These are phyloP conservation scores for Etheostoma cragini DNA, from an alignment of 2,113 vertebrate species.

Conservation along the genomic window DNA sequence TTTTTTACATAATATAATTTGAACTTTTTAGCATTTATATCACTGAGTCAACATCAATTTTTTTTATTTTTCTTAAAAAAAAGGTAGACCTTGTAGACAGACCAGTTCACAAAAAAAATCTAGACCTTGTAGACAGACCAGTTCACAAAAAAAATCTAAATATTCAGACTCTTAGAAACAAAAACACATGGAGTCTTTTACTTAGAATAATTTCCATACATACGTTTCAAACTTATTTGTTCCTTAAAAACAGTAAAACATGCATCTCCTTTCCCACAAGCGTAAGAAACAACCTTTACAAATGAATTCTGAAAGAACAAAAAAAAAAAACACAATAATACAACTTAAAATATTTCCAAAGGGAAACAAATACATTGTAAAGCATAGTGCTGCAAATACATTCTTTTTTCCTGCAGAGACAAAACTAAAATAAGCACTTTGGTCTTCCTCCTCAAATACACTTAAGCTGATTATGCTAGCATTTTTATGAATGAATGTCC, in stretches of 20 bases:
- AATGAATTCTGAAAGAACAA: slow-evolving; percentile 42
- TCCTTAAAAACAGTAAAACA: slow-evolving; percentile 59
- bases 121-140: slow-evolving; percentile 70
- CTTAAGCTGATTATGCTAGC: slow-evolving; percentile 79
- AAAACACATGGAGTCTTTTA: slow-evolving; percentile 57
- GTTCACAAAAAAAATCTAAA: slow-evolving; percentile 70
- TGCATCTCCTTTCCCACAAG: slow-evolving; percentile 27
- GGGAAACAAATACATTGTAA: slow-evolving; percentile 66
- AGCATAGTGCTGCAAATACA: slow-evolving; percentile 84
- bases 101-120: slow-evolving; percentile 68
- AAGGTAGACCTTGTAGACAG: slow-evolving; percentile 70
- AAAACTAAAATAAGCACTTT: slow-evolving; percentile 88
- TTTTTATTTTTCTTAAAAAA: slow-evolving; percentile 77
- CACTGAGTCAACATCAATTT: slow-evolving; percentile 23
- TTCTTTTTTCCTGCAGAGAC: slow-evolving; percentile 85
- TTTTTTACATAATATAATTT: too few species aligned
- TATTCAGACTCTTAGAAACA: slow-evolving; percentile 67
- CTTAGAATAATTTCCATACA: slow-evolving; percentile 44
- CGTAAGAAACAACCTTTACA: slow-evolving; percentile 55
- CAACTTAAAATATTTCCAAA: slow-evolving; percentile 53
- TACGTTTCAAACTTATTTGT: slow-evolving; percentile 54
- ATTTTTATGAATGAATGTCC: slow-evolving; percentile 26
- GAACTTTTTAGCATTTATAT: too few species aligned
- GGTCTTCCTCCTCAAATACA: slow-evolving; percentile 89
- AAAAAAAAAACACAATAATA: slow-evolving; percentile 48